phyloP scores from a whole-genome alignment of 2,113 vertebrate genomes.

The Antennarius striatus region DNA sequence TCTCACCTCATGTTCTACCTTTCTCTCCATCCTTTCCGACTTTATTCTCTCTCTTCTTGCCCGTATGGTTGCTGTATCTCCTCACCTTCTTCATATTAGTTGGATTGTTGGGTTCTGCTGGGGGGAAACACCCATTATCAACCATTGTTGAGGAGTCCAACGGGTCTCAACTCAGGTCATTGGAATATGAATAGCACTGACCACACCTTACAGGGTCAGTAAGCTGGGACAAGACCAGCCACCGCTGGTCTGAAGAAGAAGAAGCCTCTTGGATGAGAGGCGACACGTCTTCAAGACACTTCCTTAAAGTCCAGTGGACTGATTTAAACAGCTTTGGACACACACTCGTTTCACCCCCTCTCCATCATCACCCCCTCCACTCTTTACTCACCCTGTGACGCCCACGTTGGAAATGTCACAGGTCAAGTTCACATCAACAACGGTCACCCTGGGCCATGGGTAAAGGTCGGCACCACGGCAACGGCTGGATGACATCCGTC shows the following conservation, averaged over 20 bases:
- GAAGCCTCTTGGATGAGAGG: no score
- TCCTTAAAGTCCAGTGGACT: no score
- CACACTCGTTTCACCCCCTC: constrained; percentile 40
- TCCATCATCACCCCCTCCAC: constrained; percentile 38
- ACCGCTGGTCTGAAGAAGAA: no score
- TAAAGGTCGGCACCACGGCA: constrained; percentile 76
- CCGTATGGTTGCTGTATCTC: constrained; percentile 1
- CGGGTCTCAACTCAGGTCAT: no score
- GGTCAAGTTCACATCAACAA: constrained; percentile 75
- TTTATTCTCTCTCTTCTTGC: constrained; percentile 15
- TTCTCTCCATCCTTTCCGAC: constrained; percentile 34
- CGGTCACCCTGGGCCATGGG: constrained; percentile 72
- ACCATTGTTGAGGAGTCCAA: no score
- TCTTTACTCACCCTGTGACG: constrained; percentile 8
- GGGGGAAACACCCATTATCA: background rate
- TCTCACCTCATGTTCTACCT: constrained; percentile 32
- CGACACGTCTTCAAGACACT: no score
- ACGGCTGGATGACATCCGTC: constrained; percentile 69
- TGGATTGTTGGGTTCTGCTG: no score
- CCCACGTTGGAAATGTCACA: constrained; percentile 77
- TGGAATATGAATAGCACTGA: no score
- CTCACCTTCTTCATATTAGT: background rate
- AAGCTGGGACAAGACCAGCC: no score
- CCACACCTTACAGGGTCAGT: no score
- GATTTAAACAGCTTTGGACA: no score